Percentiles rank a stretch among this genome's conserved stretches.
Conservation (phyloP, 2,113 vertebrate genomes). For the Struthio camelus region DNA sequence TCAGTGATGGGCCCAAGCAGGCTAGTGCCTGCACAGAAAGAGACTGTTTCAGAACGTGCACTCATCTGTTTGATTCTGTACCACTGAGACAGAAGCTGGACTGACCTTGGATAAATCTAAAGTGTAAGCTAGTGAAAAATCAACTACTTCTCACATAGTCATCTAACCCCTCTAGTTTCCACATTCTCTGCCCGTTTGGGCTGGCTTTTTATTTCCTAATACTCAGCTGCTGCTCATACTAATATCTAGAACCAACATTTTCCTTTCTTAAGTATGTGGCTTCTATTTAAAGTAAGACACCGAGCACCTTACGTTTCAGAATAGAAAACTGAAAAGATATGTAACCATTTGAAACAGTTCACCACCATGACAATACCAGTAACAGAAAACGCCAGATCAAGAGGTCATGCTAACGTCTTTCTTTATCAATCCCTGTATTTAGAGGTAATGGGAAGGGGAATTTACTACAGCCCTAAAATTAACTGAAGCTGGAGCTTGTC, state of each 20-base stretch:
- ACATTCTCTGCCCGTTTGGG: background rate
- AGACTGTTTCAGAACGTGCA: background rate
- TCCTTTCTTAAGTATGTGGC: background rate
- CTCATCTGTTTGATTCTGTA: background rate
- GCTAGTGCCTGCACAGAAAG: background rate
- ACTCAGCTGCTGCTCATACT: background rate
- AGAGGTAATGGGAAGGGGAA: background rate
- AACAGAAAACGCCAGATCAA: background rate
- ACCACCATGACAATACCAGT: background rate
- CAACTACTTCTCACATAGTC: background rate
- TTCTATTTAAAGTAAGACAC: background rate
- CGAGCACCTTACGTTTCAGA: background rate
- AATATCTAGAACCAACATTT: background rate
- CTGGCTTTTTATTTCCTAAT: background rate
- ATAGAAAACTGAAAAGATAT: background rate
- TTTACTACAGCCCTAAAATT: background rate
- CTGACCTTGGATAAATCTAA: background rate
- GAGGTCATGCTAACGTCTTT: background rate
- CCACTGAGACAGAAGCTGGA: background rate
- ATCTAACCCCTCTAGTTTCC: no score
- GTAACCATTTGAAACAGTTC: background rate
- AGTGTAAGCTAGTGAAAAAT: background rate
- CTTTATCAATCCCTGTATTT: background rate
- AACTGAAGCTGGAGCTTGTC: background rate
- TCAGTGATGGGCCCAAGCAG: background rate